Conservation (phyloP, 2,888 invertebrate species). For the Euproctis similis region DNA sequence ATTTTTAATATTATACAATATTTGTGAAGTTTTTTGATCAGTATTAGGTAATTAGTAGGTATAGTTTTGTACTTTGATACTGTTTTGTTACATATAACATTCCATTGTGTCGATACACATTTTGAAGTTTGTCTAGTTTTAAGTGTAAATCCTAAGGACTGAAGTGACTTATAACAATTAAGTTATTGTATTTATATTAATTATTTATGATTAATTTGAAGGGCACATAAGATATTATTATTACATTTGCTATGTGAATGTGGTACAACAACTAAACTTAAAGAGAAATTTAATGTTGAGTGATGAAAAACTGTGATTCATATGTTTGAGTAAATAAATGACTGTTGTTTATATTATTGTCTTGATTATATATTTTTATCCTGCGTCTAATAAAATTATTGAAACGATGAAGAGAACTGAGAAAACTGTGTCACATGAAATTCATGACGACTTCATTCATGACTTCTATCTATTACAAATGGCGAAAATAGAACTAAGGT, state of each 20-base stretch:
- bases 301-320: constrained; percentile 24
- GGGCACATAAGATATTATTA: too few species aligned
- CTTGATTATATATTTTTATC: too few species aligned
- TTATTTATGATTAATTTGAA: constrained; percentile 1
- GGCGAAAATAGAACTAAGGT: too few species aligned
- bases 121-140: constrained; percentile 26
- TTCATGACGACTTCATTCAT: too few species aligned
- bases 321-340: constrained; percentile 40
- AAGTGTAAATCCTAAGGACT: constrained; percentile 28
- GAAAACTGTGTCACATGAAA: too few species aligned
- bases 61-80: too few species aligned
- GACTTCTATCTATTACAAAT: too few species aligned
- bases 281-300: background rate
- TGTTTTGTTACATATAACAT: constrained; percentile 25
- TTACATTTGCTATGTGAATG: constrained; percentile 14
- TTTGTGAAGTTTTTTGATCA: constrained; percentile 46
- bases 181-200: constrained; percentile 10
- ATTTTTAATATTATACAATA: constrained; percentile 23
- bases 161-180: constrained; percentile 15
- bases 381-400: too few species aligned
- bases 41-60: too few species aligned
- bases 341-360: constrained; percentile 38
- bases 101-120: constrained; percentile 39
- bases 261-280: background rate
- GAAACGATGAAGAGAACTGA: too few species aligned